These are phyloP conservation scores for Cydia strobilella DNA, from an alignment of 1,140 invertebrate genomes.

Conservation along the genomic window DNA sequence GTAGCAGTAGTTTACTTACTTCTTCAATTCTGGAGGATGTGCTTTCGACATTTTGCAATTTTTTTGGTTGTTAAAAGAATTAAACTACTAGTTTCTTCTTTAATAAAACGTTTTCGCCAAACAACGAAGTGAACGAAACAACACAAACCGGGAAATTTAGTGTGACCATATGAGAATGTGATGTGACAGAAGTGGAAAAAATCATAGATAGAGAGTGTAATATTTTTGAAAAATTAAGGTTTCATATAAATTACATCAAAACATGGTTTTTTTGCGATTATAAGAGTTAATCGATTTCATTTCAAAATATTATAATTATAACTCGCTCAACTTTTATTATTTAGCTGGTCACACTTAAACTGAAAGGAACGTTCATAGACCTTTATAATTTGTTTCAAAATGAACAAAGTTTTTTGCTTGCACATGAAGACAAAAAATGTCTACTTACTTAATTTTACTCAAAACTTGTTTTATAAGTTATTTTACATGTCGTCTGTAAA, in stretches of 20 bases:
- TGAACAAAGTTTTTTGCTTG: background rate
- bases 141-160: conserved; percentile 25
- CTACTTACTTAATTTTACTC: background rate
- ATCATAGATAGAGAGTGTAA: too few relatives aligned
- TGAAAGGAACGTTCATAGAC: background rate
- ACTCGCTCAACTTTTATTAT: background rate
- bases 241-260: too few relatives aligned
- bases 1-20: conserved; percentile 81
- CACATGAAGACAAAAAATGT: background rate
- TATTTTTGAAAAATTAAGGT: too few relatives aligned
- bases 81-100: background rate
- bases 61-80: conserved; percentile 21
- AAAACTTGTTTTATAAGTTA: background rate
- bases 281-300: too few relatives aligned
- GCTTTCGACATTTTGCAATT: conserved; percentile 89
- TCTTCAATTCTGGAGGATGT: conserved; percentile 93
- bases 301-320: background rate
- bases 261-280: too few relatives aligned
- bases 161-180: conserved; percentile 13
- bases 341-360: background rate
- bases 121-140: too few relatives aligned
- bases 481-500: background rate
- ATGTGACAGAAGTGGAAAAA: too few relatives aligned
- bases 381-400: background rate
- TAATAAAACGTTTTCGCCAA: background rate